Conservation (phyloP, 2,797 vertebrate genomes). For the Sitta carolinensis region DNA sequence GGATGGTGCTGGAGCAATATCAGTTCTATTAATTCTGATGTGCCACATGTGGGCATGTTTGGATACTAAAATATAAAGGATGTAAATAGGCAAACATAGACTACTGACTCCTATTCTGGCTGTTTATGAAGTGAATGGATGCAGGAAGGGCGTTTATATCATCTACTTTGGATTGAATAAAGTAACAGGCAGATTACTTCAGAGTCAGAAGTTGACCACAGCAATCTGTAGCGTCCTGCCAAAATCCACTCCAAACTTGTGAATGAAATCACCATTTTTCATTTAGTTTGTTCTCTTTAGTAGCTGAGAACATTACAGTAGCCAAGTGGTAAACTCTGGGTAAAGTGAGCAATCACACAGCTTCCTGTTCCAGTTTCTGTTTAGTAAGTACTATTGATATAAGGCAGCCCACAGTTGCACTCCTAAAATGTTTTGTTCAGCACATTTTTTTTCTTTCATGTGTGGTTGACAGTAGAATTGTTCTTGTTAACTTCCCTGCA, state of each 20-base stretch:
- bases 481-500: not conserved
- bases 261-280: constrained; percentile 27
- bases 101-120: not conserved
- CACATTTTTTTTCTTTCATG: not conserved
- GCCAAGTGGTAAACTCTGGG: constrained; percentile 4
- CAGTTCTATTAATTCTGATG: not conserved
- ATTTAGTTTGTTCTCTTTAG: constrained; percentile 10
- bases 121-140: not conserved
- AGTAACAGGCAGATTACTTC: not conserved
- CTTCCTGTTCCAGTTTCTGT: not conserved
- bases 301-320: constrained; percentile 19
- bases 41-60: not conserved
- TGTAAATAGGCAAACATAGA: not conserved
- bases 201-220: not conserved
- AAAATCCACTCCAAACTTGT: constrained; percentile 25
- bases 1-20: not conserved
- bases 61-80: not conserved
- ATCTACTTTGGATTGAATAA: not conserved
- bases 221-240: constrained; percentile 1
- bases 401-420: not conserved
- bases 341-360: not conserved
- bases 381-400: not conserved
- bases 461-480: not conserved
- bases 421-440: not conserved
- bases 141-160: not conserved